Conservation (phyloP, 2,113 vertebrate species). For the Dasyornis broadbenti region DNA sequence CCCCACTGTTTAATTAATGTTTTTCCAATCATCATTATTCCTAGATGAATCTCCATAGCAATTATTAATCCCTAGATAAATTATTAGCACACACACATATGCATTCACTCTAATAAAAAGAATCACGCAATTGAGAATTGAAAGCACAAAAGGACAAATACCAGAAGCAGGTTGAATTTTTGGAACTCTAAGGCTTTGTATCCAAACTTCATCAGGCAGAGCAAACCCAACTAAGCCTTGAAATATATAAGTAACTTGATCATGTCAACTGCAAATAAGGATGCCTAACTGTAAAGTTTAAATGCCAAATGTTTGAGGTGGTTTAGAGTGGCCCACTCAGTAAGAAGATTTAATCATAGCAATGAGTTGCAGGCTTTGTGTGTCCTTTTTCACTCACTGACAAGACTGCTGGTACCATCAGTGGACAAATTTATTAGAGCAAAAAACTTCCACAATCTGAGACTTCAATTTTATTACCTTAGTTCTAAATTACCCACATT, state of each 20-base stretch:
- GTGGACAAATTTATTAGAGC: not conserved
- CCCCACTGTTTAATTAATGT: not conserved
- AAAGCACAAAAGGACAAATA: not conserved
- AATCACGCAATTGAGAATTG: fast-evolving
- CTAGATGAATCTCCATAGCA: constrained; percentile 7
- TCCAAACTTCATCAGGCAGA: not conserved
- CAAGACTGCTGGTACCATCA: not conserved
- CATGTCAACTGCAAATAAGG: not conserved
- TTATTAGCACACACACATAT: not conserved
- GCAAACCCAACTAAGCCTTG: not conserved
- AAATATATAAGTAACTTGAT: not conserved
- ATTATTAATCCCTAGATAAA: constrained; percentile 34
- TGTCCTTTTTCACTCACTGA: not conserved
- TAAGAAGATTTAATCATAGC: not conserved
- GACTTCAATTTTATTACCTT: not conserved
- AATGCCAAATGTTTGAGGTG: not conserved
- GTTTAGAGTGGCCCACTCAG: not conserved
- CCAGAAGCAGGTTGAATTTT: not conserved
- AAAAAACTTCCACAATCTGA: not conserved
- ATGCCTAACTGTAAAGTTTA: not conserved
- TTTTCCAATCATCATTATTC: constrained; percentile 34
- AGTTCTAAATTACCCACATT: not conserved
- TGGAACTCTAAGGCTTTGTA: not conserved
- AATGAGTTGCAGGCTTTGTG: not conserved
- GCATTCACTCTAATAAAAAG: not conserved